Evolutionary conservation across 2,113 vertebrate genomes (phyloP).

Genomic region (Cyphotilapia sp.): DNA sequence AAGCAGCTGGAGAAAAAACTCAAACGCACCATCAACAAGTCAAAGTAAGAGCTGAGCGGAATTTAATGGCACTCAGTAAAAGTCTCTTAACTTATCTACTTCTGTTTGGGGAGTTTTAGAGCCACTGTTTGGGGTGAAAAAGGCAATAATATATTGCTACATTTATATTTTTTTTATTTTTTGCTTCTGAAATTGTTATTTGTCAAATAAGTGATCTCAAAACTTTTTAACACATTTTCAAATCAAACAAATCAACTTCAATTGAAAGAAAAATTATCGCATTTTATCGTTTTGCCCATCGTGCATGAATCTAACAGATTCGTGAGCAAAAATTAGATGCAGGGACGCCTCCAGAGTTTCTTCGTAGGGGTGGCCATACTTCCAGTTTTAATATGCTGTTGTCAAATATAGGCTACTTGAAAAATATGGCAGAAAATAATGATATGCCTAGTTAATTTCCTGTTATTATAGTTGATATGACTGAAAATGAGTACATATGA

Average conservation of each 20-base stretch:
- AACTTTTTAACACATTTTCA: neutral
- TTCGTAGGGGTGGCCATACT: neutral
- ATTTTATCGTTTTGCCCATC: rapidly evolving
- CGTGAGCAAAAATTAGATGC: neutral
- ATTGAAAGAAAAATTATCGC: rapidly evolving
- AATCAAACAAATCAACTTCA: neutral
- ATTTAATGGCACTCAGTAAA: neutral
- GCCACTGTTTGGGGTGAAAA: rapidly evolving
- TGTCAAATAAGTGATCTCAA: neutral
- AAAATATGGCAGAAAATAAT: neutral
- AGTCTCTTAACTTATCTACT: rapidly evolving
- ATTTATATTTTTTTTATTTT: rapidly evolving
- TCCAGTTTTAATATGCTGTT: neutral
- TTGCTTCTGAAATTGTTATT: neutral
- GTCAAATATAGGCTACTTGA: neutral
- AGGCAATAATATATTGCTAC: neutral
- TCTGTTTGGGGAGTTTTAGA: neutral
- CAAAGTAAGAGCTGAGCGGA: constrained; percentile 75
- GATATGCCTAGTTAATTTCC: neutral
- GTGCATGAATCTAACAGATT: neutral
- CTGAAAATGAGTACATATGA: neutral
- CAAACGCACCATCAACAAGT: constrained; percentile 95
- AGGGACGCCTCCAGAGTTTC: neutral
- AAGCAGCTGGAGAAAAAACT: constrained; percentile 97
- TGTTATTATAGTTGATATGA: neutral